A percentile compares a stretch with the other conserved stretches of the same genome.
Conservation (phyloP, 2,888 invertebrate species). For the Busseola fusca region DNA sequence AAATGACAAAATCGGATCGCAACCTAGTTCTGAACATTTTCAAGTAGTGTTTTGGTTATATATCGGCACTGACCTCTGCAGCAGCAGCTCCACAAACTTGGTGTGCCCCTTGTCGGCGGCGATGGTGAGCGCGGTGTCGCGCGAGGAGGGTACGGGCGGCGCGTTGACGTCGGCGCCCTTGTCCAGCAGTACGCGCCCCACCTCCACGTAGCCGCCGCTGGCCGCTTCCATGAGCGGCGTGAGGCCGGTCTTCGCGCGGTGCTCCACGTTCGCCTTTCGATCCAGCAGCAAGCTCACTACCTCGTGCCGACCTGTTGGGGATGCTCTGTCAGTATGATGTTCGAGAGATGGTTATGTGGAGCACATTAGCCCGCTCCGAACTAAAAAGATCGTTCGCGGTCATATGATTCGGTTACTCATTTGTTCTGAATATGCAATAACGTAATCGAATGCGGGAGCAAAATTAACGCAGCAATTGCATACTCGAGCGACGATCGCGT, state of each 20-base stretch:
- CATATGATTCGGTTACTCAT: not conserved
- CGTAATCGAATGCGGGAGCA: not conserved
- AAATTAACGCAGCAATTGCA: not conserved
- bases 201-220: constrained; percentile 99
- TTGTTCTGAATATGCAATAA: not conserved
- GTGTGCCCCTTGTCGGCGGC: constrained; percentile 99
- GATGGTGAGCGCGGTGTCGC: constrained; percentile 99
- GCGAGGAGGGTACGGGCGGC: constrained; percentile 98
- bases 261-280: constrained; percentile 99
- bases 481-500: not conserved
- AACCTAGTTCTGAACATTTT: not conserved
- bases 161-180: constrained; percentile 99
- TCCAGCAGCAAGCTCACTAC: constrained; percentile 98
- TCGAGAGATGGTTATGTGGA: not conserved
- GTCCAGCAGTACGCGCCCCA: constrained; percentile 97
- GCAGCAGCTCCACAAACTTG: constrained; percentile 95
- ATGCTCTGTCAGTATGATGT: not conserved
- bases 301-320: constrained; percentile 92
- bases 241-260: constrained; percentile 99
- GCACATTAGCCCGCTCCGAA: not conserved
- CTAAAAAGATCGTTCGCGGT: not conserved
- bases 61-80: constrained; percentile 88
- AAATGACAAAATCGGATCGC: too few species aligned
- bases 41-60: not conserved
- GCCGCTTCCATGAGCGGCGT: constrained; percentile 99